Base-by-base conservation (phyloP, 2,113 vertebrate species). In the Actenoides hombroni region DNA sequence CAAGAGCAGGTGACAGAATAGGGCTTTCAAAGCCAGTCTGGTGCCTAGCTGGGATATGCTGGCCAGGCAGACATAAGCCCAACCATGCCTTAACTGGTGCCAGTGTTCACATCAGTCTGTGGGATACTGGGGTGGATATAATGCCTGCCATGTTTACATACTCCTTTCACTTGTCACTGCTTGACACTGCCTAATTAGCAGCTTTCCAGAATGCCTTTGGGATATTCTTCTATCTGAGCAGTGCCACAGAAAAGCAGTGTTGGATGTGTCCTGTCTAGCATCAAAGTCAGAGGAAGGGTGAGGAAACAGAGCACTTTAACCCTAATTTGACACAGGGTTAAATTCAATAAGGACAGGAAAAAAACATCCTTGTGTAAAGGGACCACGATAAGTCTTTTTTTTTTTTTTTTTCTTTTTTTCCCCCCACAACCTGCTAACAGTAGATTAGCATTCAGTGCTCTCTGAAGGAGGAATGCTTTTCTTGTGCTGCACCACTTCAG, bases 401-500 rank as follows among this genome's bases (percentile, higher is more conserved):
- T 63, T 61, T 59, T 20, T 59, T 10, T 1, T 33, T 29, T 53
- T 53, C 37, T 46, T 46, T 53, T 28, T 10, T 24, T 24, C 24
- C 51, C 24, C 25, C 53, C 48, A 57, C 2, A 15, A 24, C 5
- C 9, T 70, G 25, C 83, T 67, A 82, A 33, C n/a, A 56, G 37
- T 67, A 83, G 86, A 94, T 92, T 78, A 94, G 92, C 46, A 96
- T 95, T 94, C 94, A 1, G 9, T 23, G 40, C 63, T 87, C 65
- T 82, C 74, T 49, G 74, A 73, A 82, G 77, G 16, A 89, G 69
- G 23, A 93, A 91, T 69, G 83, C 11, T 33, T 95, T 95, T 76
- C 90, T 92, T 76, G 61, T 90, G 80, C 90, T 92, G 77, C 16
- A 37, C 74, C 67, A 65, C 91, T 95, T 92, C 61, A 95, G 84